A percentile compares a stretch with the other conserved stretches of the same genome.
phyloP scores from a whole-genome alignment of 2,113 vertebrate genomes.

The Alethe castanea region DNA sequence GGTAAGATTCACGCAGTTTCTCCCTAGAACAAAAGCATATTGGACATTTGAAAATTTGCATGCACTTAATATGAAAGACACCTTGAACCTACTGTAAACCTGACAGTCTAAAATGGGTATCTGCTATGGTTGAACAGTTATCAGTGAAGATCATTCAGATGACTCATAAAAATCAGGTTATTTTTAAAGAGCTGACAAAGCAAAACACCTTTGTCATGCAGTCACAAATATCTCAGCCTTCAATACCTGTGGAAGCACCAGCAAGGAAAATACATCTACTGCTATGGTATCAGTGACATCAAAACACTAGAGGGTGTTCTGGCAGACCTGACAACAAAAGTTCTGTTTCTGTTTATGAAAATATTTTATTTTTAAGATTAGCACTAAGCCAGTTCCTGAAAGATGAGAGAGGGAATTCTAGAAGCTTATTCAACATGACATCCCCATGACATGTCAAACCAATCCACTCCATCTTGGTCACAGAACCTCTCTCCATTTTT shows the following conservation, averaged over 20 bases:
- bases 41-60: neutral
- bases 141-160: neutral
- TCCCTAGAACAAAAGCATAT: slow-evolving; percentile 59
- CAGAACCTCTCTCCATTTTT: neutral
- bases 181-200: neutral
- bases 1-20: slow-evolving; percentile 76
- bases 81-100: neutral
- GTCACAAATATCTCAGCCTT: neutral
- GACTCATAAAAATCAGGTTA: neutral
- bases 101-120: neutral
- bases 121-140: neutral
- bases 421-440: neutral
- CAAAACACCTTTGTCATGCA: neutral
- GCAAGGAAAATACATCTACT: neutral
- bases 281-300: neutral
- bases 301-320: neutral
- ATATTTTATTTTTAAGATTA: neutral
- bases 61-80: neutral
- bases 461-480: neutral
- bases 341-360: neutral
- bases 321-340: neutral
- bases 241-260: neutral
- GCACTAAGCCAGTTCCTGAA: neutral
- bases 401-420: neutral
- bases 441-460: neutral